Evolutionary conservation across 1,140 invertebrate species (phyloP).

Genomic region (Drosophila grimshawi): DNA sequence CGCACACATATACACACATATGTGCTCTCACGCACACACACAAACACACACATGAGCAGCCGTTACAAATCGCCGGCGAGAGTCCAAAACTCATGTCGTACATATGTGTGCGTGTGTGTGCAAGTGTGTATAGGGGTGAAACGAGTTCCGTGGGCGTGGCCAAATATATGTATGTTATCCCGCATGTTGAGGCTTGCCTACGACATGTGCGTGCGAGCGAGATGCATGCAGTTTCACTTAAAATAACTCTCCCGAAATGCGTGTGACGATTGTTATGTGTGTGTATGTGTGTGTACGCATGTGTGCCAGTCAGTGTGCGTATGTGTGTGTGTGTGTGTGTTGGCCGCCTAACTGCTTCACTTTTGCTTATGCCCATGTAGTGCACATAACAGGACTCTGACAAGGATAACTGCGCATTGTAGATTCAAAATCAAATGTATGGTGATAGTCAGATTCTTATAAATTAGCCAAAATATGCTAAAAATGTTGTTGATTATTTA

Average conservation of each 20-base stretch:
- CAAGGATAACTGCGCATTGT: background rate
- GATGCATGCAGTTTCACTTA: constrained; percentile 25
- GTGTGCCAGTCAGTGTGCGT: background rate
- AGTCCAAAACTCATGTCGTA: constrained; percentile 6
- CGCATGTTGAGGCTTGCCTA: constrained; percentile 14
- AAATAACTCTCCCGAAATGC: constrained; percentile 51
- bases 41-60: constrained; percentile 23
- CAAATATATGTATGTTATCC: constrained; percentile 8
- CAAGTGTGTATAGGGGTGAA: constrained; percentile 39
- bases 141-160: constrained; percentile 30
- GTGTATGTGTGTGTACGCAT: background rate
- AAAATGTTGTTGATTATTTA: background rate
- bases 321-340: constrained; percentile 12
- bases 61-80: constrained; percentile 27
- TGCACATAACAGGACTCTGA: constrained; percentile 15
- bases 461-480: constrained; percentile 14
- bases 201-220: constrained; percentile 27
- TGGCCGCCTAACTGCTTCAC: constrained; percentile 35
- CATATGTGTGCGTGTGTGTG: constrained; percentile 4
- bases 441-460: too few relatives aligned
- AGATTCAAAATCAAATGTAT: too few relatives aligned
- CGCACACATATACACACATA: constrained; percentile 7
- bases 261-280: constrained; percentile 49
- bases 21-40: constrained; percentile 18
- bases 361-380: constrained; percentile 14